phyloP scores from a whole-genome alignment of 2,888 invertebrate genomes.

The Argyresthia goedartella region DNA sequence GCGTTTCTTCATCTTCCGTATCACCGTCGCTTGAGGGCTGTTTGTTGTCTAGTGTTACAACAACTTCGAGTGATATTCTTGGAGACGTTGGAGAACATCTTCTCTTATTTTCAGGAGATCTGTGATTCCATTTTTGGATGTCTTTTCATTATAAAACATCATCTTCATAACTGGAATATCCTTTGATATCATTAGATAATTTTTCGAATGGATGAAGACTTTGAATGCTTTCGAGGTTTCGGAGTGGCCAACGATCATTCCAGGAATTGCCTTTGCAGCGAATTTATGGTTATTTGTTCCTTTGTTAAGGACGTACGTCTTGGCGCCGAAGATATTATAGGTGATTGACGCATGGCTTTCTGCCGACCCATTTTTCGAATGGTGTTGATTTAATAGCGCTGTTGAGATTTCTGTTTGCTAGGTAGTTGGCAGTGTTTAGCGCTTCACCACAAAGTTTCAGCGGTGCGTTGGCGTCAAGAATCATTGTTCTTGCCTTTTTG shows the following conservation, averaged over 20 bases:
- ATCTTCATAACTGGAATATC: not conserved
- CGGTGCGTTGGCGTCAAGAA: not conserved
- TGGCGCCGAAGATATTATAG: not conserved
- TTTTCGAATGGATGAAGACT: not conserved
- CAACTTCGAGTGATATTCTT: too few relatives aligned
- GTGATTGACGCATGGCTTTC: not conserved
- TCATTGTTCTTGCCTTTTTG: not conserved
- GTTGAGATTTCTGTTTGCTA: not conserved
- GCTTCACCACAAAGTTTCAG: not conserved
- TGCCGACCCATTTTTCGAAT: not conserved
- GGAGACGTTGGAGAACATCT: too few relatives aligned
- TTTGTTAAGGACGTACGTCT: not conserved
- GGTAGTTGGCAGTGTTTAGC: not conserved
- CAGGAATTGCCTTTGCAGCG: not conserved
- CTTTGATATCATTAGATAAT: not conserved
- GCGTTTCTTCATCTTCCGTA: too few relatives aligned
- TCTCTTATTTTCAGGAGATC: too few relatives aligned
- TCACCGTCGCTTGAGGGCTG: too few relatives aligned
- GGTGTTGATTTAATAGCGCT: not conserved
- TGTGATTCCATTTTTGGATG: too few relatives aligned
- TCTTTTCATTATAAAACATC: not conserved
- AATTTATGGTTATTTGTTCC: not conserved
- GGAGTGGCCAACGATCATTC: not conserved
- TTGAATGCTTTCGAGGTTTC: not conserved
- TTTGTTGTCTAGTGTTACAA: too few relatives aligned